These are phyloP conservation scores for Etheostoma nigrum DNA, from an alignment of 2,797 vertebrate genomes.

Conservation along the genomic window DNA sequence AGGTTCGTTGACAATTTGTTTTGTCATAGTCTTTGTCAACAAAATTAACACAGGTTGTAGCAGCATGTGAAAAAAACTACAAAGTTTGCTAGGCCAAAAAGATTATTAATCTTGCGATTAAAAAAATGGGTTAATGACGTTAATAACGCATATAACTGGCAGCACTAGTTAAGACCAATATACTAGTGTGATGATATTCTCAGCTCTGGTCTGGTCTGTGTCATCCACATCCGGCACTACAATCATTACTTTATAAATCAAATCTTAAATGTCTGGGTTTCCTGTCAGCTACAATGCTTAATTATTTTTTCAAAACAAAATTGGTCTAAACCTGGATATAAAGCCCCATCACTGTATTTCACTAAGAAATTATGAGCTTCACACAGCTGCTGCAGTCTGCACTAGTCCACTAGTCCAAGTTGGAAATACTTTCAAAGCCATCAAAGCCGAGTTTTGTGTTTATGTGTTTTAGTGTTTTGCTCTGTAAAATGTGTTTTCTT, in stretches of 20 bases:
- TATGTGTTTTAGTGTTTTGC: slow-evolving; percentile 16
- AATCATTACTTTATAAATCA: background rate
- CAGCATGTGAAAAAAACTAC: too few relatives aligned
- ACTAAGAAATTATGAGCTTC: background rate
- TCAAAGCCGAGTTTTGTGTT: slow-evolving; percentile 27
- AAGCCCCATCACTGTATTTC: background rate
- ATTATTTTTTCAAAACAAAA: background rate
- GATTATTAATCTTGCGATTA: too few relatives aligned
- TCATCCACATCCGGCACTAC: background rate
- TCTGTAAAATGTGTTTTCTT: slow-evolving; percentile 46
- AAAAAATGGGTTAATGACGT: too few relatives aligned
- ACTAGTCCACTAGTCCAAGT: background rate
- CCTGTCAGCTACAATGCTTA: background rate
- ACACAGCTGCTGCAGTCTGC: slow-evolving; percentile 3
- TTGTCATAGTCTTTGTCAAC: too few relatives aligned
- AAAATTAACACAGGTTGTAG: too few relatives aligned
- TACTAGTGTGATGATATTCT: background rate
- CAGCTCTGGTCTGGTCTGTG: background rate
- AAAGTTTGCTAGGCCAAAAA: too few relatives aligned
- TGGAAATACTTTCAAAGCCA: slow-evolving; percentile 12
- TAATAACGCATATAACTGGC: too few relatives aligned
- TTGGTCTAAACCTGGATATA: background rate
- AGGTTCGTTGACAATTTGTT: too few relatives aligned
- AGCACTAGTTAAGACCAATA: background rate
- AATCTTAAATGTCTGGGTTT: background rate